Conservation (phyloP, 2,797 vertebrate genomes). For the Protosalanx chinensis region DNA sequence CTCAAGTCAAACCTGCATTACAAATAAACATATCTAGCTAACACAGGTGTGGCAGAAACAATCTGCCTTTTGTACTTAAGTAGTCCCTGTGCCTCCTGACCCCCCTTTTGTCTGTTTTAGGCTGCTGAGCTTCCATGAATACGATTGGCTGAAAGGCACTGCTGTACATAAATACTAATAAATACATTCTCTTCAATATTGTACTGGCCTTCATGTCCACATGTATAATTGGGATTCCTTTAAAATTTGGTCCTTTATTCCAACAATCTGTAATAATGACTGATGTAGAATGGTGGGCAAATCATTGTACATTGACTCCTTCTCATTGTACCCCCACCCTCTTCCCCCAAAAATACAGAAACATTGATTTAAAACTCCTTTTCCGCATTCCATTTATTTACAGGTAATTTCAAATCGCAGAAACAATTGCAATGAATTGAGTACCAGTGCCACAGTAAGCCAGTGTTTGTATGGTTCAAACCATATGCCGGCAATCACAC, state of each 20-base stretch:
- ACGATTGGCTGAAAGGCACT: constrained; percentile 32
- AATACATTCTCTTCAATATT: constrained; percentile 47
- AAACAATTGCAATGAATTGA: constrained; percentile 69
- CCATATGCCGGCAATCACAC: constrained; percentile 59
- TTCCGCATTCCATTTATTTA: constrained; percentile 74
- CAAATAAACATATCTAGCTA: too few species aligned
- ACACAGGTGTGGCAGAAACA: too few species aligned
- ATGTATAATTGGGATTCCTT: too few species aligned
- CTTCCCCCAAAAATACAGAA: not conserved
- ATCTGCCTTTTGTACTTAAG: too few species aligned
- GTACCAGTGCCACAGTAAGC: constrained; percentile 73
- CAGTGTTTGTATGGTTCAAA: constrained; percentile 70
- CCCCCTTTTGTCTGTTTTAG: not conserved
- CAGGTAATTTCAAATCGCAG: constrained; percentile 71
- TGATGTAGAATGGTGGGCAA: not conserved
- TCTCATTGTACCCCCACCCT: not conserved
- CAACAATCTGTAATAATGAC: too few species aligned
- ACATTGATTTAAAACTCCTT: constrained; percentile 20
- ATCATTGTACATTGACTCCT: not conserved
- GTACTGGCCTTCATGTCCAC: not conserved
- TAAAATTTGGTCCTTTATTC: too few species aligned
- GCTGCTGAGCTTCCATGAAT: constrained; percentile 22
- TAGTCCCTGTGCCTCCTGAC: constrained; percentile 32
- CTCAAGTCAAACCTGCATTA: too few species aligned
- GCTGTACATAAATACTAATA: constrained; percentile 69